Base-by-base conservation (phyloP, 2,888 invertebrate species). In the Aromia moschata region DNA sequence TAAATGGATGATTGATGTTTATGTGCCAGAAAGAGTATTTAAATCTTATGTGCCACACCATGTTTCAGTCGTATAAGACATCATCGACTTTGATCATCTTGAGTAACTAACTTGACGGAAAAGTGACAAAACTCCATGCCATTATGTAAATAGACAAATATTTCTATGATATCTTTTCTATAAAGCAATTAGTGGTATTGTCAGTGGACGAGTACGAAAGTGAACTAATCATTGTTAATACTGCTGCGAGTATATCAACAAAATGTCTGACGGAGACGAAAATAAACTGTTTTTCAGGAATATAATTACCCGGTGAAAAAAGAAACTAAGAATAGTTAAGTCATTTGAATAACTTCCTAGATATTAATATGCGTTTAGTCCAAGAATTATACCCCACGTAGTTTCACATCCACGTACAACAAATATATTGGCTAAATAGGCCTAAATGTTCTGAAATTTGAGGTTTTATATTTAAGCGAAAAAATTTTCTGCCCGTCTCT, bases 281-380 rank as follows among this genome's bases (percentile, higher is more conserved):
- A 49, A 49, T 49, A 49, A 20, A 40, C 14, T 49, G 25, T 37
- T 36, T 33, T 47, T 47, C 36, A 36, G 36, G 33, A 33, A 12
- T 49, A 5, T 49, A 49, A 49, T 49, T 49, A 49, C 15, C 49
- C 11, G 12, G 15, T 5, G 25, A 18, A 38, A 25, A 49, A 40
- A 49, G 37, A 49, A 49, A 25, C 49, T 15, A 43, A 15, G 15
- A 49, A 25, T 49, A 38, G 25, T 12, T 7, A 25, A 5, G 11
- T 17, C 33, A n/a, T n/a, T 16, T 16, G 16, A 46, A 16, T n/a
- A 12, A 16, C 36, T 16, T 47, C 36, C 7, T 45, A 30, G 31
- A 14, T 45, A 31, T 31, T 45, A 5, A 25, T 3, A 25, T 7
- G 25, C 25, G 25, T 25, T 25, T 25, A n/a, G n/a, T n/a, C n/a